A percentile compares a stretch with the other conserved stretches of the same genome.
Evolutionary conservation across 2,113 vertebrate genomes (phyloP).

Genomic region (Boleophthalmus pectinirostris): DNA sequence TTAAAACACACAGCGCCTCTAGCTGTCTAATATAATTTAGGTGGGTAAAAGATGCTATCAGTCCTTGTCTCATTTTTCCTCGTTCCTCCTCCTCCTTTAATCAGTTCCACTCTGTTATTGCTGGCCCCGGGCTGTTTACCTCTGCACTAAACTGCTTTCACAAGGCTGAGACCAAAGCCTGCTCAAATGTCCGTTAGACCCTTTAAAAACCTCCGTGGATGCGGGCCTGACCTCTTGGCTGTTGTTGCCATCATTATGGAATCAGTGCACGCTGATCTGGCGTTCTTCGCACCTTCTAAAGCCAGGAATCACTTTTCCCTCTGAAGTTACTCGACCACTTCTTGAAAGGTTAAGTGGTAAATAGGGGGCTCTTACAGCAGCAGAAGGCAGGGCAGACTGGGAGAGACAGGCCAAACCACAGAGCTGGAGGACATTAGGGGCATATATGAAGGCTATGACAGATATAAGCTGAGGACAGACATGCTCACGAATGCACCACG

Average conservation of each 20-base stretch:
- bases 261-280: slow-evolving; percentile 44
- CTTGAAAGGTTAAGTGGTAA: slow-evolving; percentile 61
- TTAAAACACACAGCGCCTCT: slow-evolving; percentile 47
- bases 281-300: slow-evolving; percentile 48
- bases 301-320: slow-evolving; percentile 36
- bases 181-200: slow-evolving; percentile 56
- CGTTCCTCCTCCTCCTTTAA: slow-evolving; percentile 54
- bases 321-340: slow-evolving; percentile 46
- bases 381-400: slow-evolving; percentile 17
- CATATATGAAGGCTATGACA: slow-evolving; percentile 51
- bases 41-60: slow-evolving; percentile 76
- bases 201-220: slow-evolving; percentile 41
- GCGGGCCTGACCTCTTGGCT: slow-evolving; percentile 45
- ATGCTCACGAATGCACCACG: slow-evolving; percentile 65
- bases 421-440: slow-evolving; percentile 38
- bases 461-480: slow-evolving; percentile 55
- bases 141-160: slow-evolving; percentile 72
- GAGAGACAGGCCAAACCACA: slow-evolving; percentile 32
- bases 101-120: slow-evolving; percentile 75
- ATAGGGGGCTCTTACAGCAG: slow-evolving; percentile 23
- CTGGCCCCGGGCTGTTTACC: slow-evolving; percentile 66
- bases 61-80: slow-evolving; percentile 65
- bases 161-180: slow-evolving; percentile 67
- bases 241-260: slow-evolving; percentile 49
- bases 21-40: slow-evolving; percentile 71